Base-by-base conservation (phyloP, 2,888 invertebrate species). In the Crematogaster levior region DNA sequence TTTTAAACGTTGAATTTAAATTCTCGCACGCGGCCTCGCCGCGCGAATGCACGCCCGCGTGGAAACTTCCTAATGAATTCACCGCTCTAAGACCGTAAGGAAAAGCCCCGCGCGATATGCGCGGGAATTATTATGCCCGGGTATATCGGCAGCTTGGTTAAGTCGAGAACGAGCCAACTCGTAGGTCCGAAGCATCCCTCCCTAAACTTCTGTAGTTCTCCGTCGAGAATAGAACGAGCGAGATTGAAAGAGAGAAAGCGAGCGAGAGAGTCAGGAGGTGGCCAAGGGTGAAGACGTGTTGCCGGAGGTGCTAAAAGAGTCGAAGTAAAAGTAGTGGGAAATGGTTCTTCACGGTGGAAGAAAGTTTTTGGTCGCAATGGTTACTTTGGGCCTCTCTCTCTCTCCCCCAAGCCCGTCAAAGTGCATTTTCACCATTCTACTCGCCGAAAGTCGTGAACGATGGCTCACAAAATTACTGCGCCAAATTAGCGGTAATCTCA, bases 1-100 rank as follows among this genome's bases (percentile, higher is more conserved):
- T 79, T 92, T 91, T 91, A 87, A 90, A 89, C 90, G 88, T 88
- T 87, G 90, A 90, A 91, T 90, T 88, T 87, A 89, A 91, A 91
- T 91, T 90, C 85, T 85, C 87, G 60, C 73, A 34, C 77, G 81
- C 65, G 24, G 66, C 27, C 51, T 34, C 73, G 48, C 56, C 66
- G n/a, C n/a, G n/a, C n/a, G 60, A 75, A 73, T 66, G 68, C 58
- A 70, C 51, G 80, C 24, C 60, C 74, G 74, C 63, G 70, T 79
- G 74, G 81, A 86, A 87, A 87, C 83, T 88, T 87, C 82, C 63
- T 88, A 88, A 88, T 87, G 88, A 88, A 87, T 87, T 88, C 86
- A 84, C 81, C 81, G 85, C 81, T 75, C 83, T 48, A 53, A 85
- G 77, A 73, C 66, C 74, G 58, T 72, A 79, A n/a, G 86, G 81